Base-by-base conservation (phyloP, 2,888 invertebrate genomes). In the Dynastes maya region DNA sequence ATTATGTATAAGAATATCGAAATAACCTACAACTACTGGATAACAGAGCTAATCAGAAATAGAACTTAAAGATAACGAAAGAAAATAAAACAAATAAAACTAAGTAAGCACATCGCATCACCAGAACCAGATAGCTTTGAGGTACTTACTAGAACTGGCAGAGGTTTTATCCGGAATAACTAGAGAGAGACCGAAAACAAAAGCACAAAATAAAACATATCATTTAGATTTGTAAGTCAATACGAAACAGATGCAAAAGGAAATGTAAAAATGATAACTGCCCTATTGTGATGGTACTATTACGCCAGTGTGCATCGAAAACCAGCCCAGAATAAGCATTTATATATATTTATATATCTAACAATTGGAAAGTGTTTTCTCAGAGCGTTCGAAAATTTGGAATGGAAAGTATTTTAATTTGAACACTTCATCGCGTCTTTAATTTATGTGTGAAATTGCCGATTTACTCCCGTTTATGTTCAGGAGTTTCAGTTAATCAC, bases 91-190 rank as follows among this genome's bases (percentile, higher is more conserved):
- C 63, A 58, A 58, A 27, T 71, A 76, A 77, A 77, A 70, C 72
- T 65, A 76, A 70, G 67, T 70, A 86, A 87, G 87, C 88, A 87
- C 87, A 88, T 86, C 86, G 87, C 87, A 78, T 71, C 78, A 88
- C 85, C 87, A 86, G 84, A 84, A 87, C 87, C 87, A 87, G 87
- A 83, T 82, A 79, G 79, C 80, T 53, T 72, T 72, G 37, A 87
- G 89, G 91, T 97, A 97, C 97, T 97, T 97, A 97, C 97, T 94
- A 97, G 95, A 91, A 97, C 97, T 93, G 97, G 97, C 92, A 96
- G 96, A 92, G 97, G 97, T 94, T 96, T 97, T 93, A 97, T 97
- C 97, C 97, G 96, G 96, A 97, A 97, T 93, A 97, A 96, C 97
- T 97, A 94, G 91, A 93, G 90, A 91, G 40, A 72, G 87, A 89